These are phyloP conservation scores for Nasua narica DNA, from an alignment of 2,797 vertebrate genomes.

Conservation along the genomic window DNA sequence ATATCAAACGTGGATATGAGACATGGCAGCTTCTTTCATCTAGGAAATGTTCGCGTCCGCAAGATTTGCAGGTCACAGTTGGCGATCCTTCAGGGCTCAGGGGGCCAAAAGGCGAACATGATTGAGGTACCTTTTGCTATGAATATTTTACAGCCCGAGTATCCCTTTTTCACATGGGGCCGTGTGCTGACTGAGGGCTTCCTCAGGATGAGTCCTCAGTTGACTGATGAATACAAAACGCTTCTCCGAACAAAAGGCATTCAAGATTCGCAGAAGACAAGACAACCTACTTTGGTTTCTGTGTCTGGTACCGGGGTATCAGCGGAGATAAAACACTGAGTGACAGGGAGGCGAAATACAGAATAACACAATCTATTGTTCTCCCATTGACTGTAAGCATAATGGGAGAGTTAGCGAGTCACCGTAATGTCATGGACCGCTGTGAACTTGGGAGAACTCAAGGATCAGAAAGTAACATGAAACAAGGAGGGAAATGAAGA, in stretches of 20 bases:
- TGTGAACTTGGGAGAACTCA: conserved; percentile 87
- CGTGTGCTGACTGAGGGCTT: conserved; percentile 93
- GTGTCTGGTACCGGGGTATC: conserved; percentile 91
- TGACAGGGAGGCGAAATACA: conserved; percentile 93
- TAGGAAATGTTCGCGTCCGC: conserved; percentile 68
- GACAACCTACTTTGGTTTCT: conserved; percentile 95
- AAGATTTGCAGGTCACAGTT: conserved; percentile 74
- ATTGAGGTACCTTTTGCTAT: conserved; percentile 90
- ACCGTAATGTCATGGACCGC: conserved; percentile 84
- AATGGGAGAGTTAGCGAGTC: conserved; percentile 88
- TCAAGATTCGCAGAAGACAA: conserved; percentile 93
- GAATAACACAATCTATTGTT: conserved; percentile 95
- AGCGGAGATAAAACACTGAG: conserved; percentile 91
- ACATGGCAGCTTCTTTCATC: conserved; percentile 62
- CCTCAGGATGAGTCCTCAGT: conserved; percentile 93
- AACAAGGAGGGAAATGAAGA: conserved; percentile 95
- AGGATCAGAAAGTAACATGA: conserved; percentile 94
- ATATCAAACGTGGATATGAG: conserved; percentile 75
- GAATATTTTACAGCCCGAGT: conserved; percentile 93
- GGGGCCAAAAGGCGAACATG: conserved; percentile 92
- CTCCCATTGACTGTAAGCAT: conserved; percentile 90
- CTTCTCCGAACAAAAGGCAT: conserved; percentile 90
- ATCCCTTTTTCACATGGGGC: conserved; percentile 90
- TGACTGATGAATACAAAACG: conserved; percentile 97
- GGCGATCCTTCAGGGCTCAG: conserved; percentile 78